A percentile compares a stretch with the other conserved stretches of the same genome.
These are phyloP conservation scores for Betta splendens DNA, from an alignment of 2,797 vertebrate genomes.

Conservation along the genomic window DNA sequence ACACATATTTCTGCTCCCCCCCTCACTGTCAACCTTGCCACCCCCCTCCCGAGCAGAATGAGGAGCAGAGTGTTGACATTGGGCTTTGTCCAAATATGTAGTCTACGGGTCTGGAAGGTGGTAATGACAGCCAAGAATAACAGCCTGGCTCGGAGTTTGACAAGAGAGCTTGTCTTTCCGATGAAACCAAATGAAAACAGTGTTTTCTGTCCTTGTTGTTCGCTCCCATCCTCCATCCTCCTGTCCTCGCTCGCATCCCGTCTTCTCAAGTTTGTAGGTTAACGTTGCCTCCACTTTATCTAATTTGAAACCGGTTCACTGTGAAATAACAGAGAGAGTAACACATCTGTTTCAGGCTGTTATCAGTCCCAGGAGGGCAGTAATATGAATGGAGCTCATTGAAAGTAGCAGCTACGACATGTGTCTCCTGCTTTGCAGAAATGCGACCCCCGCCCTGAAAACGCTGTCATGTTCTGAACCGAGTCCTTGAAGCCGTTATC, in stretches of 20 bases:
- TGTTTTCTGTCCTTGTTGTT: constrained; percentile 72
- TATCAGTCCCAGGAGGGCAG: constrained; percentile 50
- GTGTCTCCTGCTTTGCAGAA: constrained; percentile 25
- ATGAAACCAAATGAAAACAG: constrained; percentile 78
- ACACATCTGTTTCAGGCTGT: background rate
- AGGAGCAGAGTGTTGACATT: constrained; percentile 75
- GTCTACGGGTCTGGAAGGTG: constrained; percentile 72
- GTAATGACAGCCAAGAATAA: constrained; percentile 79
- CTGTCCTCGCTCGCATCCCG: constrained; percentile 17
- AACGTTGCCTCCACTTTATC: constrained; percentile 45
- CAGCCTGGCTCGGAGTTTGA: constrained; percentile 71
- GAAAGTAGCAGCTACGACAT: constrained; percentile 31
- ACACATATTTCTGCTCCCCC: constrained; percentile 17
- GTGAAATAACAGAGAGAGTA: too few relatives aligned
- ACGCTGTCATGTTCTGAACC: background rate
- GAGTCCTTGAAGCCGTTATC: constrained; percentile 47
- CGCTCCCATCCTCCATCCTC: constrained; percentile 41
- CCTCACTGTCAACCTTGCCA: constrained; percentile 46
- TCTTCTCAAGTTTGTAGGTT: constrained; percentile 28
- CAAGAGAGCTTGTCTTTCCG: constrained; percentile 73
- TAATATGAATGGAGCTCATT: constrained; percentile 50
- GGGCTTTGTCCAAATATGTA: constrained; percentile 76
- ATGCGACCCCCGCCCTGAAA: constrained; percentile 25
- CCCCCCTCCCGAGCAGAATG: constrained; percentile 49
- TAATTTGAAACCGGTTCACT: too few relatives aligned